Percentiles rank a stretch among this genome's conserved stretches.
Conservation (phyloP, 2,797 vertebrate genomes). For the Pantherophis vulpinus region DNA sequence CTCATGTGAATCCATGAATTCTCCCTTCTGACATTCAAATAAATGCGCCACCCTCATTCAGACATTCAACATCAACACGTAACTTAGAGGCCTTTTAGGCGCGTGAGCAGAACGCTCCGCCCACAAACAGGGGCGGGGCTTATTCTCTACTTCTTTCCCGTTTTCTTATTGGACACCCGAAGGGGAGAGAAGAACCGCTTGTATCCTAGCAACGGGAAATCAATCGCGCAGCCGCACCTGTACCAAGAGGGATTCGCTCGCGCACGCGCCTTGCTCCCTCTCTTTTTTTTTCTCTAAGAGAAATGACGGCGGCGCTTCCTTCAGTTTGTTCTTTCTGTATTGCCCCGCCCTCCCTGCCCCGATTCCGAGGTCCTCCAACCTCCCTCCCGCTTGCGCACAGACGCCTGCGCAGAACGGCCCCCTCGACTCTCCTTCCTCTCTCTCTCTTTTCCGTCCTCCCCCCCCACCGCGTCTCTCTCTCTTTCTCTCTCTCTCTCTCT, state of each 20-base stretch:
- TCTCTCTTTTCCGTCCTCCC: no score
- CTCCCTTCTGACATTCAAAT: background rate
- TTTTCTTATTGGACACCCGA: background rate
- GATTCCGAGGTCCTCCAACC: background rate
- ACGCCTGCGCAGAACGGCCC: background rate
- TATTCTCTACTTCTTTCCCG: background rate
- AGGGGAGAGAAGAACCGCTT: background rate
- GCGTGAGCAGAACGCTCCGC: background rate
- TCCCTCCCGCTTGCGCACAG: background rate
- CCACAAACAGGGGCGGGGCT: background rate
- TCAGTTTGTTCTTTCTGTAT: no score
- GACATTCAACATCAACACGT: conserved; percentile 1
- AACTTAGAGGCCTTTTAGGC: background rate
- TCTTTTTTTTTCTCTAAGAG: background rate
- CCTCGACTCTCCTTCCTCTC: background rate
- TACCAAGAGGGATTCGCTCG: background rate
- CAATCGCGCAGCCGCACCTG: background rate
- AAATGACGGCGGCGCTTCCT: background rate
- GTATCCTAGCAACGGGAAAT: background rate
- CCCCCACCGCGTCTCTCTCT: no score
- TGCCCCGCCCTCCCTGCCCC: background rate
- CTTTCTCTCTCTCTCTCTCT: no score
- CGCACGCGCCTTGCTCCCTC: background rate
- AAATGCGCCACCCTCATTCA: background rate
- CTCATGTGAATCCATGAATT: background rate